Conservation (phyloP, 1,140 invertebrate species). For the Pseudomyrmex gracilis region DNA sequence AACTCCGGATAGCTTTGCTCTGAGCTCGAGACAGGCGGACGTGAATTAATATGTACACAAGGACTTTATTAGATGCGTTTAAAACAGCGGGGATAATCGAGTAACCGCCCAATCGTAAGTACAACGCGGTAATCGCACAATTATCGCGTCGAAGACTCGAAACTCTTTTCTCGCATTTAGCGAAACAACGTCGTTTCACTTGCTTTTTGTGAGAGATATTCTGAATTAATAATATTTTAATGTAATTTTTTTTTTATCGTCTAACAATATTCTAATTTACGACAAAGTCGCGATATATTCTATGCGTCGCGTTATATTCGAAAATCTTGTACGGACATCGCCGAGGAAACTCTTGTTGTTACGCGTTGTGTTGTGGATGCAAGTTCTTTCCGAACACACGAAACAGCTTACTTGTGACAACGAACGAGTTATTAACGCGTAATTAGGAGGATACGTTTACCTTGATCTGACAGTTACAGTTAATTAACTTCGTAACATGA, state of each 20-base stretch:
- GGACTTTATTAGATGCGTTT: constrained; percentile 41
- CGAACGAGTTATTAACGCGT: not conserved
- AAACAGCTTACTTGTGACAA: not conserved
- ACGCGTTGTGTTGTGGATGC: not conserved
- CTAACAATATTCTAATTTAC: constrained; percentile 4
- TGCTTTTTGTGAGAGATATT: too few species aligned
- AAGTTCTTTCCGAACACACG: not conserved
- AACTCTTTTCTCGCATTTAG: not conserved
- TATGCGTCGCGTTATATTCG: not conserved
- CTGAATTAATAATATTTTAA: not conserved
- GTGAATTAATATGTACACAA: constrained; percentile 59
- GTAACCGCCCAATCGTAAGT: constrained; percentile 11
- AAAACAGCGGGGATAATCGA: constrained; percentile 33
- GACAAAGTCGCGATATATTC: not conserved
- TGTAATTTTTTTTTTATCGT: too few species aligned
- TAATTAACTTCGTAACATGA: constrained; percentile 17
- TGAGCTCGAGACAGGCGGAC: constrained; percentile 51
- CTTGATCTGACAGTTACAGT: not conserved
- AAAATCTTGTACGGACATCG: too few species aligned
- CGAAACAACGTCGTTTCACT: constrained; percentile 1
- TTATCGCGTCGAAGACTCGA: not conserved
- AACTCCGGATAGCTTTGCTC: constrained; percentile 71
- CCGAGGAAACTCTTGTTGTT: not conserved
- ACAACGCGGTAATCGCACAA: too few species aligned
- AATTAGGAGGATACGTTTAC: not conserved